Conservation (phyloP, 2,888 invertebrate genomes). For the Drosophila diplacantha region DNA sequence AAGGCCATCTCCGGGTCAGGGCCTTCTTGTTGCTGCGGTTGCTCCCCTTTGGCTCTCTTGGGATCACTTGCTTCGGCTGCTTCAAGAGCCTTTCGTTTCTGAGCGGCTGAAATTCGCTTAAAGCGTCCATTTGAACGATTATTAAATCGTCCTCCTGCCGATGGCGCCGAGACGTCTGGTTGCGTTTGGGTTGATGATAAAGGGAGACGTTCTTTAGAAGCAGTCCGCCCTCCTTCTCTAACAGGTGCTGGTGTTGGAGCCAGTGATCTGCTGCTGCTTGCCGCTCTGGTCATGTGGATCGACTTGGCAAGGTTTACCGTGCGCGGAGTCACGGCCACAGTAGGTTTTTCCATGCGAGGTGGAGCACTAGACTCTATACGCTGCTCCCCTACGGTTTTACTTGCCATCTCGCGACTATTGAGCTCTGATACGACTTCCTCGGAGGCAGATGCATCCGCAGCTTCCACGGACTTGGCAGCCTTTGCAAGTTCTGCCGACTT, state of each 20-base stretch:
- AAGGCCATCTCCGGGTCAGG: constrained; percentile 4
- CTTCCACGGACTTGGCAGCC: neutral
- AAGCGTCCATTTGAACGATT: neutral
- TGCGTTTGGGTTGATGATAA: neutral
- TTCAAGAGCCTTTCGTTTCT: constrained; percentile 12
- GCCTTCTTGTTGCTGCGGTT: neutral
- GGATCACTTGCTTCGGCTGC: neutral
- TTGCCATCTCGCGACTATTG: neutral
- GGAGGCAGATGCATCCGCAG: neutral
- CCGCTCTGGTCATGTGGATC: constrained; percentile 21
- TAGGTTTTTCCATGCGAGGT: neutral
- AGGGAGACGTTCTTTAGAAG: neutral
- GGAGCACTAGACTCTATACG: neutral
- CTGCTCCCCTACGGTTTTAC: neutral
- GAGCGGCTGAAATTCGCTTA: neutral
- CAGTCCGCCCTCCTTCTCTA: neutral
- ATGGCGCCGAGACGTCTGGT: neutral
- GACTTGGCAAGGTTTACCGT: neutral
- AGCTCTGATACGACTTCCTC: neutral
- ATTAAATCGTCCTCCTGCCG: too few relatives aligned
- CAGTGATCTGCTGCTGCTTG: constrained; percentile 26
- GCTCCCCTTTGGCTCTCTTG: constrained; percentile 2
- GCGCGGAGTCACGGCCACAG: neutral
- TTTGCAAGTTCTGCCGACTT: neutral
- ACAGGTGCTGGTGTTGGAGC: constrained; percentile 14